Evolutionary conservation across 1,140 invertebrate species (phyloP).

Genomic region (Drosophila kanapiae): DNA sequence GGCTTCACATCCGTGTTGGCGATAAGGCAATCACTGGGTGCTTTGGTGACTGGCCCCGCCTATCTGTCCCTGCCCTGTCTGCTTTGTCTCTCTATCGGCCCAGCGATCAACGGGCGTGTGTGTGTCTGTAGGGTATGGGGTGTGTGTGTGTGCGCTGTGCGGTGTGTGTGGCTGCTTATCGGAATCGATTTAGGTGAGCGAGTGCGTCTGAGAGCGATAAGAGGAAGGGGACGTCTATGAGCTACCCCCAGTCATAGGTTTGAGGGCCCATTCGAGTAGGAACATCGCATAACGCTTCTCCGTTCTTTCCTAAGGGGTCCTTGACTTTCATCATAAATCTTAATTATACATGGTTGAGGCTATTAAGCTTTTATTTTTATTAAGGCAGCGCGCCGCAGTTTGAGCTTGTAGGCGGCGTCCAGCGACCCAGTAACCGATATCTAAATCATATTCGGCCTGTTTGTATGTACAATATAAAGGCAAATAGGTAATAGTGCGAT

Average conservation of each 20-base stretch:
- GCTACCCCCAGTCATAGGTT: not conserved
- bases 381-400: not conserved
- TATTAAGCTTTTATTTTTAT: conserved; percentile 36
- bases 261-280: not conserved
- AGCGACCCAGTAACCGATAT: conserved; percentile 44
- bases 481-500: too few relatives aligned
- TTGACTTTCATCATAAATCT: conserved; percentile 71
- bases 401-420: conserved; percentile 1
- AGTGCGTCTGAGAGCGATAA: conserved; percentile 31
- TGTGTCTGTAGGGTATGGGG: not conserved
- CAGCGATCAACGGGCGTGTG: conserved; percentile 13
- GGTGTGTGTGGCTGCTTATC: conserved; percentile 16
- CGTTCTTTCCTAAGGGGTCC: conserved; percentile 1
- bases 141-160: not conserved
- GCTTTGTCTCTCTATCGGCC: conserved; percentile 5
- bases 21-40: conserved; percentile 36
- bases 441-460: conserved; percentile 30
- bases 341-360: conserved; percentile 54
- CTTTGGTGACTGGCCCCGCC: conserved; percentile 14
- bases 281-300: not conserved
- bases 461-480: too few relatives aligned
- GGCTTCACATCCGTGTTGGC: conserved; percentile 30
- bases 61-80: conserved; percentile 25
- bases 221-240: conserved; percentile 2
- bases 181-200: conserved; percentile 39